Evolutionary conservation across 1,140 invertebrate genomes (phyloP), one percentile per base, ranked within the genome.

Genomic region (Protaetia brevitarsis): DNA sequence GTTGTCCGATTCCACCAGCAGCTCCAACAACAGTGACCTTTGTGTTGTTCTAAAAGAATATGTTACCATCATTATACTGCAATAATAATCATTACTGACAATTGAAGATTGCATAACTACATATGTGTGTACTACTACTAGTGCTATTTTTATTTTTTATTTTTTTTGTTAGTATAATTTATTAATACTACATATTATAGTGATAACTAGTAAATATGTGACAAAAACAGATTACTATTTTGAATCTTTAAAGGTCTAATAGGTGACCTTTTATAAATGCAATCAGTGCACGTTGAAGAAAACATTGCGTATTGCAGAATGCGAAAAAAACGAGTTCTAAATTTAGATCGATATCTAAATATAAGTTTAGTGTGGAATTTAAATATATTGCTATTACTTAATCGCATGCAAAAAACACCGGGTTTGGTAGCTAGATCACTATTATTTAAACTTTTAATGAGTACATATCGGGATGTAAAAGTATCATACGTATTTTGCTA

Each of bases 11-110:
- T 57, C 97, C 97, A 68, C 97, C 98, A 75, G 89, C 88, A 1
- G 97, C 98, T 63, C 98, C 98, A 78, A 96, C 87, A 41, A 99
- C 95, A 64, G 95, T 91, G 16, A 99, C 97, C 86, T 97, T 97
- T 71, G 84, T 84, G 82, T 89, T 85, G 67, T 80, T 83, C 88
- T 90, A 58, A 65, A 65, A 62, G 13, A 62, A 34, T 29, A 59
- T 59, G 31, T 34, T 7, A 29, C 56, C 8, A 58, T 27, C 2
- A 26, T 58, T 26, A 59, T 6, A 19, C 26, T 56, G 3, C 13
- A 23, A 28, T 29, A 6, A 59, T 16, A 28, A 59, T 11, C 13
- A 13, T 51, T 23, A 11, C 13, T n/a, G 16, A 13, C 3, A 29
- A 29, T n/a, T 28, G 6, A 59, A 16, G 27, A 51, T 51, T 51